These are phyloP conservation scores for Cenopis cana DNA, from an alignment of 2,888 invertebrate species.

Conservation along the genomic window DNA sequence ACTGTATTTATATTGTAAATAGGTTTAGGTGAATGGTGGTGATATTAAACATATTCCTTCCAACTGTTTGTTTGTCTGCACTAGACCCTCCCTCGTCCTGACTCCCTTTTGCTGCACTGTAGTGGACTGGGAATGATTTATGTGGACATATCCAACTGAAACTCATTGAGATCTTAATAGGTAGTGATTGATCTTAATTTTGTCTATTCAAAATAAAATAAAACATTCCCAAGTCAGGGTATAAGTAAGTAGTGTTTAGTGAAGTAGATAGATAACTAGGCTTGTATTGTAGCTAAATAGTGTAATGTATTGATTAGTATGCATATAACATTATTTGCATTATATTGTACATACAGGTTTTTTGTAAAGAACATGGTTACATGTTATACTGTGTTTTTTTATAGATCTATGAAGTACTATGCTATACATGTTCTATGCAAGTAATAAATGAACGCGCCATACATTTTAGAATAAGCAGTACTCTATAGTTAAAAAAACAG, in stretches of 20 bases:
- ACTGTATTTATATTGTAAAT: constrained; percentile 82
- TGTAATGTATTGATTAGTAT: not conserved
- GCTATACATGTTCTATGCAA: too few species aligned
- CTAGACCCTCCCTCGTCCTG: constrained; percentile 46
- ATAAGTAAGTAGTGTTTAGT: constrained; percentile 12
- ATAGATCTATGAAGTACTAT: too few species aligned
- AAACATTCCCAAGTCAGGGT: constrained; percentile 16
- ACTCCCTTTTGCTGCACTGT: constrained; percentile 16
- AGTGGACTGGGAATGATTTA: constrained; percentile 15
- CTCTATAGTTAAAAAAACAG: too few species aligned
- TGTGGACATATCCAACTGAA: not conserved
- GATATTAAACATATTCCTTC: constrained; percentile 74
- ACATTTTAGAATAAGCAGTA: too few species aligned
- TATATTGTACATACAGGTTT: constrained; percentile 13
- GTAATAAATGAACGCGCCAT: too few species aligned
- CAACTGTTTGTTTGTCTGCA: constrained; percentile 74
- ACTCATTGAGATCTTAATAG: not conserved
- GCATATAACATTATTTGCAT: not conserved
- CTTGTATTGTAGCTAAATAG: not conserved
- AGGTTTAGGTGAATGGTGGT: constrained; percentile 79
- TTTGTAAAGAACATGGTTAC: not conserved
- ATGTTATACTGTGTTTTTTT: too few species aligned
- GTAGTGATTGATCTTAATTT: too few species aligned
- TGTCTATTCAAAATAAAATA: not conserved
- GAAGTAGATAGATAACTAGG: not conserved